Conservation (phyloP, 2,888 invertebrate species). For the Dastarcus helophoroides region DNA sequence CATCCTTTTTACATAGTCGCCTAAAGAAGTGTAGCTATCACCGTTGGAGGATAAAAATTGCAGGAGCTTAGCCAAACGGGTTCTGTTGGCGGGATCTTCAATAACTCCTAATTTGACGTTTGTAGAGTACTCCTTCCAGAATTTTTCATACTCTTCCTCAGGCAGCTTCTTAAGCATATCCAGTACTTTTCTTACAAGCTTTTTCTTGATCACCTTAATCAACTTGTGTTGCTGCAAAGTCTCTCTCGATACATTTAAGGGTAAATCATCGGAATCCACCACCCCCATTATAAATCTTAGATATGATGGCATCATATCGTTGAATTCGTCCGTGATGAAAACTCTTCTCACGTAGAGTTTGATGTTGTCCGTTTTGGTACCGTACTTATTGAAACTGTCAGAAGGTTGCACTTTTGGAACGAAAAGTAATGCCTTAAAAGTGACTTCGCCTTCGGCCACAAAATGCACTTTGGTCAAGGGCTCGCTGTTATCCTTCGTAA, state of each 20-base stretch:
- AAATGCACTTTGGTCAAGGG: conserved; percentile 88
- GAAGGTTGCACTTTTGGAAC: conserved; percentile 83
- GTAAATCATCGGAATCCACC: conserved; percentile 97
- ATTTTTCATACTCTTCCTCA: conserved; percentile 77
- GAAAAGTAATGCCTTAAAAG: conserved; percentile 92
- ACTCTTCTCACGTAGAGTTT: conserved; percentile 96
- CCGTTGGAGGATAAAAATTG: conserved; percentile 75
- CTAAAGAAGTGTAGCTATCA: conserved; percentile 58
- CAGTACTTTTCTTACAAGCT: conserved; percentile 88
- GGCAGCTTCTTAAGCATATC: conserved; percentile 97
- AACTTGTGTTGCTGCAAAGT: conserved; percentile 97
- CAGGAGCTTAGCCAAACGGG: conserved; percentile 87
- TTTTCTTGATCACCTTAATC: conserved; percentile 98
- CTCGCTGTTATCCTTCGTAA: conserved; percentile 79
- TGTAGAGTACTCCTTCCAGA: conserved; percentile 99
- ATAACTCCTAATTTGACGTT: conserved; percentile 76
- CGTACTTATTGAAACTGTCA: conserved; percentile 93
- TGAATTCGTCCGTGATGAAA: conserved; percentile 99
- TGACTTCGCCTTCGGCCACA: conserved; percentile 97
- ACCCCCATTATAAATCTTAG: conserved; percentile 91
- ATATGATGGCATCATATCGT: conserved; percentile 98
- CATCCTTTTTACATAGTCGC: conserved; percentile 91
- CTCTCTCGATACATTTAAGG: conserved; percentile 95
- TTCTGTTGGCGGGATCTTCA: conserved; percentile 95
- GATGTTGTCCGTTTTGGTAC: conserved; percentile 87